phyloP scores from a whole-genome alignment of 1,140 invertebrate genomes.

The Gryllus bimaculatus region DNA sequence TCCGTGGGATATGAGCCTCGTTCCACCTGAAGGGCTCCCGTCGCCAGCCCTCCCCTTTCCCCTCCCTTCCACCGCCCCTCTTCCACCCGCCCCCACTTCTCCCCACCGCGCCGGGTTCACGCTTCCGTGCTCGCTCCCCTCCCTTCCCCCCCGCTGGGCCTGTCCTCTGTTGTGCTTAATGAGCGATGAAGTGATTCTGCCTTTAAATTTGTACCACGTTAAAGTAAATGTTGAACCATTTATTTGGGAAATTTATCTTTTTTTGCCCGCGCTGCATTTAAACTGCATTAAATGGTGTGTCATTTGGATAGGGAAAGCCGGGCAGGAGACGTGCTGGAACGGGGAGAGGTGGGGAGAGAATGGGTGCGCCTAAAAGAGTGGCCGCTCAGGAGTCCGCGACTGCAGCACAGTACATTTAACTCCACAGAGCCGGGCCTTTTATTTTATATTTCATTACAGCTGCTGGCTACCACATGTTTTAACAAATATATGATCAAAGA shows the following conservation, averaged over 20 bases:
- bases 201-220: slow-evolving; percentile 5
- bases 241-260: neutral
- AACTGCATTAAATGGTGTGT: slow-evolving; percentile 4
- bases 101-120: neutral
- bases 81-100: too few relatives aligned
- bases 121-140: too few relatives aligned
- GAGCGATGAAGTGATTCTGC: neutral
- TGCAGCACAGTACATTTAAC: neutral
- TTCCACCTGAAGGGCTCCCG: neutral
- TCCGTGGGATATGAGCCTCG: neutral
- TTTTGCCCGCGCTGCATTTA: neutral
- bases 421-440: neutral
- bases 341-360: neutral
- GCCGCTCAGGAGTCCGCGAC: neutral
- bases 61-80: too few relatives aligned
- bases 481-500: slow-evolving; percentile 6
- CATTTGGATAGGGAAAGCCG: neutral
- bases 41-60: neutral
- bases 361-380: neutral
- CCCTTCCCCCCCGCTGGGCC: too few relatives aligned
- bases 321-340: neutral
- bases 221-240: slow-evolving; percentile 2
- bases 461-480: neutral
- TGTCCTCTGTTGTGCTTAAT: neutral
- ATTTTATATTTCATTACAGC: neutral